These are phyloP conservation scores for Chymomyza procnemis DNA, from an alignment of 2,888 invertebrate species.

Conservation along the genomic window DNA sequence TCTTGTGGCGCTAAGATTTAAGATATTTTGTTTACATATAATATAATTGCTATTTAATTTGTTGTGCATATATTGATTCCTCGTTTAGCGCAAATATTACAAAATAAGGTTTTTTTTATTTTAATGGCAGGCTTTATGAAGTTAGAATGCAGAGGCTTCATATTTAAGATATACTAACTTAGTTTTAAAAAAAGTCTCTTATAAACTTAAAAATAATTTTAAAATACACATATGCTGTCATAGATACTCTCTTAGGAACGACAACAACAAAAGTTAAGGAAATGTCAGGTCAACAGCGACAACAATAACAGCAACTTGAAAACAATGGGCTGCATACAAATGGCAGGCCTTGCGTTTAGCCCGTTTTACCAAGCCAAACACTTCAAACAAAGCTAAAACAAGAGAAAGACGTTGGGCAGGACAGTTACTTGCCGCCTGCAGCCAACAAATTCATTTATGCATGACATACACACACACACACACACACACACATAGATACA, in stretches of 20 bases:
- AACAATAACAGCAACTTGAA: not conserved
- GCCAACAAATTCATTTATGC: slow-evolving; percentile 50
- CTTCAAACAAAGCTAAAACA: slow-evolving; percentile 34
- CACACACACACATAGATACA: slow-evolving; percentile 15
- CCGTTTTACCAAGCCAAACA: not conserved
- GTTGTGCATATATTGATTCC: too few species aligned
- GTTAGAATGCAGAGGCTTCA: too few species aligned
- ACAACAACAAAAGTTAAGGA: not conserved
- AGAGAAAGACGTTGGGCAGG: slow-evolving; percentile 32
- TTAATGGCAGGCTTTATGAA: too few species aligned
- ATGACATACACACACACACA: slow-evolving; percentile 22
- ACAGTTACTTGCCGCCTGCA: slow-evolving; percentile 36
- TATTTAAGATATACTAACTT: too few species aligned
- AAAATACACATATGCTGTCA: slow-evolving; percentile 19
- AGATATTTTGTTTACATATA: too few species aligned
- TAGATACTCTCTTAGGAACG: not conserved
- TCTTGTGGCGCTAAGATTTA: not conserved
- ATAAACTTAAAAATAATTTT: too few species aligned
- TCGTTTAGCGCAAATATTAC: too few species aligned
- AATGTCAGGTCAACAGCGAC: not conserved
- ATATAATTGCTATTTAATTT: too few species aligned
- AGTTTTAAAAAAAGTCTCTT: too few species aligned
- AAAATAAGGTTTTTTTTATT: too few species aligned
- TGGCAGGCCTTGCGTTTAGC: slow-evolving; percentile 56
- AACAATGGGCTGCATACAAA: slow-evolving; percentile 34